Evolutionary conservation across 2,888 invertebrate species (phyloP).

Genomic region (Cryptus viduatorius): DNA sequence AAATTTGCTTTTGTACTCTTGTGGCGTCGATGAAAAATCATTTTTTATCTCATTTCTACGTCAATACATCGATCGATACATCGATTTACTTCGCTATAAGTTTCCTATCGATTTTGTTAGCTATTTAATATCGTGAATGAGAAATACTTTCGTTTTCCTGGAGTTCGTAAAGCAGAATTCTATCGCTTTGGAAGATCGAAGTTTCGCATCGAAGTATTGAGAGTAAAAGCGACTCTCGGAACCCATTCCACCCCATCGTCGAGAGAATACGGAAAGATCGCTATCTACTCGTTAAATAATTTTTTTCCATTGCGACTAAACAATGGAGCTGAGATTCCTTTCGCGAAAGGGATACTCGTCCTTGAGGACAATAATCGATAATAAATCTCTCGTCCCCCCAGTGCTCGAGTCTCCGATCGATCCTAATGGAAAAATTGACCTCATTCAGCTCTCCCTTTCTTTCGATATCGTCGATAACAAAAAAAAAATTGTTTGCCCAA

Average conservation of each 20-base stretch:
- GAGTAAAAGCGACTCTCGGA: slow-evolving; percentile 30
- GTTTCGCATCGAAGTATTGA: not conserved
- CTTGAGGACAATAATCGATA: slow-evolving; percentile 64
- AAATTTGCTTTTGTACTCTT: not conserved
- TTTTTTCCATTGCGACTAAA: slow-evolving; percentile 21
- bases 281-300: slow-evolving; percentile 34
- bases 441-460: slow-evolving; percentile 8
- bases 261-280: slow-evolving; percentile 24
- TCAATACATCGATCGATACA: not conserved
- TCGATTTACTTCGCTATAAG: not conserved
- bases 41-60: not conserved
- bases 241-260: not conserved
- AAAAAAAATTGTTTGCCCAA: slow-evolving; percentile 31
- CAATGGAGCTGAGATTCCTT: slow-evolving; percentile 45
- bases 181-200: not conserved
- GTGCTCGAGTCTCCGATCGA: slow-evolving; percentile 13
- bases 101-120: not conserved
- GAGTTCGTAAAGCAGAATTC: not conserved
- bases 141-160: not conserved
- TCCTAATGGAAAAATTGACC: slow-evolving; percentile 36
- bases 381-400: not conserved
- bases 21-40: not conserved
- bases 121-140: not conserved
- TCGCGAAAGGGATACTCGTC: slow-evolving; percentile 60
- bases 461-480: slow-evolving; percentile 14